Evolutionary conservation across 1,140 invertebrate genomes (phyloP), one percentile per base, ranked within the genome.

Genomic region (Scaptomyza montana): DNA sequence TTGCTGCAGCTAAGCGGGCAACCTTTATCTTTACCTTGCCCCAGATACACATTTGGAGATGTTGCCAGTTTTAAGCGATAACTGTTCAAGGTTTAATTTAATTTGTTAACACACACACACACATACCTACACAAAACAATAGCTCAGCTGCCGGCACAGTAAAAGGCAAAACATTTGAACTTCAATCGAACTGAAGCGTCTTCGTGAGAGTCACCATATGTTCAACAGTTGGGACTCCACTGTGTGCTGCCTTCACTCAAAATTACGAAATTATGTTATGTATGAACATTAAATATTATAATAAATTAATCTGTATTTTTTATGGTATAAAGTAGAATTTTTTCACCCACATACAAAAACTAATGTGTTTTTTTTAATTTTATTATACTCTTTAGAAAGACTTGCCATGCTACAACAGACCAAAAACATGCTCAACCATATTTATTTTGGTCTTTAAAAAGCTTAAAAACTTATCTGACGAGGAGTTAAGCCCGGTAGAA

Each of bases 1-100:
- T 55, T 97, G 96, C 93, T 97, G 96, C 93, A 97, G 96, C 93
- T 97, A 96, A 93, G 66, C 49, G 43, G 62, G 1, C 12, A 43
- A 5, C 39, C 7, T 2, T 33, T 33, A n/a, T 43, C 10, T n/a
- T 43, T n/a, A n/a, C 6, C 54, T 39, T 16, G 28, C n/a, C 12
- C 3, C 36, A 33, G 30, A 39, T 45, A 57, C 28, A 45, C 19
- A 54, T 66, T 61, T 45, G 50, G 12, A 61, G 55, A 68, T 67
- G 55, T 57, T 55, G 61, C 19, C 43, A 67, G 60, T 62, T 39
- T 9, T 33, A 45, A 61, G 71, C 51, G 51, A 47, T 47, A 54
- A 53, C 68, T 41, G 57, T 63, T 69, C 46, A 57, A 46, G 45
- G 71, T 71, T 71, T 74, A 51, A 69, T 61, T 43, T 65, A 70